Percentiles rank a stretch among this genome's conserved stretches.
Evolutionary conservation across 2,888 invertebrate species (phyloP).

Genomic region (Chrysolina oricalcia): DNA sequence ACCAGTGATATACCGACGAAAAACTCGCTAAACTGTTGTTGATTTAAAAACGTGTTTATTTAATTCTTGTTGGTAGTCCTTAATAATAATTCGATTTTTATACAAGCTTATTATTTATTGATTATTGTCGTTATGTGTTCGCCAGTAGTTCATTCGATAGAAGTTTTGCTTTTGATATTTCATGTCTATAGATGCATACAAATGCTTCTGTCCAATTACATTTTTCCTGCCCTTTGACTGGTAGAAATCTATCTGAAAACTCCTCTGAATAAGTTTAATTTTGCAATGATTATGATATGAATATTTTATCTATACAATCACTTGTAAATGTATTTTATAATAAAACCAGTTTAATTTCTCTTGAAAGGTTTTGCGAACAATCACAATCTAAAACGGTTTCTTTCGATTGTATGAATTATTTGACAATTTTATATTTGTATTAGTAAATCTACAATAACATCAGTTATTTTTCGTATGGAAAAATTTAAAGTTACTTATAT

Average conservation of each 20-base stretch:
- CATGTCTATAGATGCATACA: too few relatives aligned
- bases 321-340: neutral
- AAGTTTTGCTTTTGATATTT: too few relatives aligned
- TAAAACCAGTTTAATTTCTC: neutral
- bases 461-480: neutral
- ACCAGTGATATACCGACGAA: neutral
- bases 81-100: neutral
- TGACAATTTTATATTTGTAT: too few relatives aligned
- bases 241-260: too few relatives aligned
- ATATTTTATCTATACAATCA: neutral
- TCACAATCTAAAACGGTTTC: too few relatives aligned
- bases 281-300: neutral
- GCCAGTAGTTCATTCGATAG: neutral
- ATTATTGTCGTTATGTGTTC: slow-evolving; percentile 5
- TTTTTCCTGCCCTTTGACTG: too few relatives aligned
- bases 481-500: neutral
- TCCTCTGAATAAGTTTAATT: too few relatives aligned
- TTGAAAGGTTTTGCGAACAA: neutral
- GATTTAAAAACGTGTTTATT: neutral
- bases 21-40: neutral
- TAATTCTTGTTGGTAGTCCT: neutral
- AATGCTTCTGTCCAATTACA: too few relatives aligned
- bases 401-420: too few relatives aligned
- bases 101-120: slow-evolving; percentile 14
- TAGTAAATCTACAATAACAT: too few relatives aligned